Evolutionary conservation across 2,113 vertebrate genomes (phyloP), one percentile per base, ranked within the genome.

Genomic region (Oxygymnocypris stewartii): DNA sequence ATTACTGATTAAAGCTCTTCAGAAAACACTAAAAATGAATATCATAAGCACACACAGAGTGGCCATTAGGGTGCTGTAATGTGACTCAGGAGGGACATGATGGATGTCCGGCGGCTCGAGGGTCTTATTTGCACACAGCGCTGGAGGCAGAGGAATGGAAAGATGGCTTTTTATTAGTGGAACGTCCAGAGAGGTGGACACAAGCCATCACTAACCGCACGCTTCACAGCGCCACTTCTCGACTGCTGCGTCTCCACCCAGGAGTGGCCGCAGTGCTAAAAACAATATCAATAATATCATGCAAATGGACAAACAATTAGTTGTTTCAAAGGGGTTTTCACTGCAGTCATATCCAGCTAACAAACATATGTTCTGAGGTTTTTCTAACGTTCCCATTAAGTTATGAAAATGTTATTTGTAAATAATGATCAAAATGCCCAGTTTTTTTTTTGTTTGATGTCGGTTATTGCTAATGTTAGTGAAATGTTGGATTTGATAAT

Each of bases 41-140:
- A 97, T 95, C 96, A 96, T 98, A 98, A 98, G 97, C 97, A 97
- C 97, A 96, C 95, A 92, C 91, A 87, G 94, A 96, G 95, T 95
- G 95, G 95, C 97, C 96, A 98, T 98, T 98, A 98, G 96, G 95
- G 95, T 95, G 93, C 96, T 95, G 95, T 97, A 97, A 98, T 97
- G 96, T 96, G 95, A 96, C 97, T 97, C 96, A 96, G 93, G 97
- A 97, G 97, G 96, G 95, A 94, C 93, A 93, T 96, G 97, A 98
- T 97, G 96, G 96, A 98, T 98, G 96, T 95, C 96, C 96, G 90
- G 96, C 94, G 95, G 95, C 96, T 96, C 94, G 90, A 95, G 96
- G 95, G 94, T 95, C 96, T 97, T 97, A 96, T 98, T 98, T 98
- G 96, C 94, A 94, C 95, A 95, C 94, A 95, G 94, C 96, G 94